Base-by-base conservation (phyloP, 2,113 vertebrate species). In the Phoxinus phoxinus region DNA sequence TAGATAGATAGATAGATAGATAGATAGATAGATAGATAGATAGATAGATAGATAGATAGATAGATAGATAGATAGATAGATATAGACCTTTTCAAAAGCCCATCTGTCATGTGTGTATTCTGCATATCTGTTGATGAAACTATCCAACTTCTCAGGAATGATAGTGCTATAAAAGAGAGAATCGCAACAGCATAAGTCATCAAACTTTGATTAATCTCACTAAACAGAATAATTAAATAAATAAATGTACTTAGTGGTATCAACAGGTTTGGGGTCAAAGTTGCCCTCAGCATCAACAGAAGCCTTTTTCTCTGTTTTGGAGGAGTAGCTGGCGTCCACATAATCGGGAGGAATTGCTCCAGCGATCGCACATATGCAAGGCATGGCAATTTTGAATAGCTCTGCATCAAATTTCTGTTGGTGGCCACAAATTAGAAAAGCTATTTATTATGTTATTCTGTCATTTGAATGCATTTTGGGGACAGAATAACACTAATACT, bases 101-200 rank as follows among this genome's bases (percentile, higher is more conserved):
- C 97, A 98, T 89, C 94, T 97, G 90, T 98, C 97, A 0, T 98
- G 97, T 0, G 97, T 97, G 81, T 97, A 96, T 88, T 98, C 97
- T 0, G 97, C 97, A 35, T 96, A 98, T 91, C 94, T 98, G 93
- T 98, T 98, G 86, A 97, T 97, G 82, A 97, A 97, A 1, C 94
- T 91, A 76, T 98, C 97, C 71, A 98, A 91, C 86, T 96, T 96
- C 93, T 98, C 97, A 0, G 97, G 97, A 87, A 98, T 97, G 74
- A 98, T 98, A 12, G 97, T 97, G 41, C 97, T 98, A 85, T 53
- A 44, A 25, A 37, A 41, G 37, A 7, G 13, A 83, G 15, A 56
- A 56, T 30, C 44, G 30, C 19, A 8, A 32, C 8, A 12, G 10
- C 46, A 30, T 4, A 75, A 51, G 15, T 17, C 17, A 75, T 51